Evolutionary conservation across 2,888 invertebrate genomes (phyloP), one percentile per base, ranked within the genome.

Genomic region (Oligia fasciuncula): DNA sequence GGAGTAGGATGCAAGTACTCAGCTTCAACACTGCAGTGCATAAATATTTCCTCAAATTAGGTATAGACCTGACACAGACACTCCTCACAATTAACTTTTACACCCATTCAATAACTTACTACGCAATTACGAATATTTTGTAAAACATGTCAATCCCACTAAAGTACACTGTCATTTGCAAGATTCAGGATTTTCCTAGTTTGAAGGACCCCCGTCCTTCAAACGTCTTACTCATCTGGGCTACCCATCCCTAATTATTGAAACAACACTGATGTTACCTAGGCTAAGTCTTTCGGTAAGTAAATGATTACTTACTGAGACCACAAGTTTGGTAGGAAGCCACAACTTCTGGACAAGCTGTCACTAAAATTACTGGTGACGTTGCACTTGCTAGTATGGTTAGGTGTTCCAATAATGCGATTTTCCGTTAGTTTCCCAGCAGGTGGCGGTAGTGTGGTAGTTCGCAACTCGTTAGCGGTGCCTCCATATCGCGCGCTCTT

Each of bases 381-480:
- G 83, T 71, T 73, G 81, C 77, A 75, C 80, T 87, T 76, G 69
- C 68, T 40, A 86, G 62, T 80, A 80, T 73, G 80, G 83, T 81
- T 79, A 82, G 79, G 85, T 88, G 87, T 89, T 90, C 84, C 90
- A 85, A 86, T 92, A 92, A 92, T 89, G 90, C 75, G 84, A 92
- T 92, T 91, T 91, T 87, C 87, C 85, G 84, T 87, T 89, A 89
- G 89, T 87, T 88, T 85, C 70, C 86, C 87, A 81, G 79, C 89
- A 91, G 90, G 89, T 91, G 90, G 90, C 85, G 87, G 76, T 87
- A 77, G 84, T 84, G 83, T 68, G 80, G 76, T 85, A 87, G 89
- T 92, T 93, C 85, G 80, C 88, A 91, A 91, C 89, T 92, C 91
- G 92, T 92, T 93, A 91, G 90, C 85, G 79, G 60, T 73, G 86